Evolutionary conservation across 2,797 vertebrate genomes (phyloP).

Genomic region (Cyprinella venusta): DNA sequence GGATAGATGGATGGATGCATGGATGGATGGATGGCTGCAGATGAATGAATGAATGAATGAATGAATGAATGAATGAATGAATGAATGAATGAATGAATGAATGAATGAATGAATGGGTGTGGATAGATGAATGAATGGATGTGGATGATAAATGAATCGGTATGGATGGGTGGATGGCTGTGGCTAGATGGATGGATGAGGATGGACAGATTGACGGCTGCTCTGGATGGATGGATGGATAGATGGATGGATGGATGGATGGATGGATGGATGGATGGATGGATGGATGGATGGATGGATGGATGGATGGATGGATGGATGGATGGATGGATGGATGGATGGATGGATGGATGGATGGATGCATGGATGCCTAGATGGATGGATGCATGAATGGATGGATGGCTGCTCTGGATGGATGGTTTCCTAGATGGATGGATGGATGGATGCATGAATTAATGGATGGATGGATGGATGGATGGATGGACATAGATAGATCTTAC

Average conservation of each 20-base stretch:
- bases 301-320: neutral
- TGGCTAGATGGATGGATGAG: too few species aligned
- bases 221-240: neutral
- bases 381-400: neutral
- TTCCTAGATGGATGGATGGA: neutral
- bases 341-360: too few species aligned
- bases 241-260: neutral
- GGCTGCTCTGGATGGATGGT: neutral
- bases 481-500: conserved; percentile 66
- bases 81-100: too few species aligned
- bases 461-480: neutral
- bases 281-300: neutral
- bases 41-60: neutral
- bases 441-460: neutral
- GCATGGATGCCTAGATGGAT: neutral
- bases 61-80: neutral
- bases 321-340: neutral
- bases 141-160: too few species aligned
- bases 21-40: too few species aligned
- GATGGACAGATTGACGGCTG: too few species aligned
- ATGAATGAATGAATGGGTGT: too few species aligned
- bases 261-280: too few species aligned
- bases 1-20: too few species aligned
- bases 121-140: fast-evolving
- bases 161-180: too few species aligned